These are phyloP conservation scores for Chaetodon trifascialis DNA, from an alignment of 2,113 vertebrate genomes.

Conservation along the genomic window DNA sequence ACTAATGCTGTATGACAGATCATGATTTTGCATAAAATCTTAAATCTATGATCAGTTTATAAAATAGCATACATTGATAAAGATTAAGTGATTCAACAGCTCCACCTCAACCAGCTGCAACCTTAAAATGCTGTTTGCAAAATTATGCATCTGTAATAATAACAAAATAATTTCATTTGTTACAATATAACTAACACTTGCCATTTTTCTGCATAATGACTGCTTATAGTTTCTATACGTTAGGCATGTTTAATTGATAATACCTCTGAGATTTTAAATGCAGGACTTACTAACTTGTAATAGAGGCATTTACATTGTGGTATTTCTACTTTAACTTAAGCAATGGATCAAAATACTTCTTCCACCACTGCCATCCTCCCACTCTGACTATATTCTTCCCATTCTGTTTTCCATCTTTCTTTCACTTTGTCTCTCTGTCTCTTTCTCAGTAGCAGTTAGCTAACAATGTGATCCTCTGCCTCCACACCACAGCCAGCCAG, in stretches of 20 bases:
- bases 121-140: too few relatives aligned
- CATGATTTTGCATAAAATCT: too few relatives aligned
- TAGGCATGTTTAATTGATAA: neutral
- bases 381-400: conserved; percentile 17
- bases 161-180: too few relatives aligned
- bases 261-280: neutral
- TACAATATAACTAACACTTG: too few relatives aligned
- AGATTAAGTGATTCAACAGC: neutral
- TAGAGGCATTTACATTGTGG: neutral
- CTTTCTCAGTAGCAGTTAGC: conserved; percentile 43
- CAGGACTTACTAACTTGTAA: neutral
- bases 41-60: too few relatives aligned
- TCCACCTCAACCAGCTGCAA: neutral
- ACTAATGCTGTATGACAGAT: too few relatives aligned
- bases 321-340: neutral
- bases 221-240: neutral
- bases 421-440: conserved; percentile 8
- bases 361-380: conserved; percentile 11
- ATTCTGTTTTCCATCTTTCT: conserved; percentile 29
- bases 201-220: neutral
- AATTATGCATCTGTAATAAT: too few relatives aligned
- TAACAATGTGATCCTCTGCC: conserved; percentile 57
- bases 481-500: conserved; percentile 48
- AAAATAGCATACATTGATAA: too few relatives aligned
- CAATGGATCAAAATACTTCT: conserved; percentile 15